Conservation (phyloP, 2,888 invertebrate genomes). For the Electrophaes corylata region DNA sequence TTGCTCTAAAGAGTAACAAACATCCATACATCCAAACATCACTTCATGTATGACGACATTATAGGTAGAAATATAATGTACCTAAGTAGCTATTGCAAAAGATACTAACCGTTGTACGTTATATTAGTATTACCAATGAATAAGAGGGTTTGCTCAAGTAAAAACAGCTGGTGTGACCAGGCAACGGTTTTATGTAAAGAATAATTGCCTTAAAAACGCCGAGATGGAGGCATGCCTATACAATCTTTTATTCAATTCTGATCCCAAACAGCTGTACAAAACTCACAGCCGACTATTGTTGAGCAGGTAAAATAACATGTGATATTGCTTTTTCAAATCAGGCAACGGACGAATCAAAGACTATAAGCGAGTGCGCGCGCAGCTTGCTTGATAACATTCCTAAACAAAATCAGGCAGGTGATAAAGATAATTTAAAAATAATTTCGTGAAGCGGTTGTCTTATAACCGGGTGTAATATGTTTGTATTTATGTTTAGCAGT, state of each 20-base stretch:
- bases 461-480: neutral
- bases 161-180: constrained; percentile 25
- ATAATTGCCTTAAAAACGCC: constrained; percentile 50
- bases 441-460: neutral
- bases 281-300: constrained; percentile 53
- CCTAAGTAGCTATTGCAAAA: too few relatives aligned
- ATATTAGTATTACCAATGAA: neutral
- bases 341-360: constrained; percentile 42
- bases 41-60: too few relatives aligned
- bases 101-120: too few relatives aligned
- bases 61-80: too few relatives aligned
- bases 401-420: constrained; percentile 4
- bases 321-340: constrained; percentile 46
- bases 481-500: too few relatives aligned
- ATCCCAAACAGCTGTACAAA: constrained; percentile 67
- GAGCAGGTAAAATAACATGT: constrained; percentile 69
- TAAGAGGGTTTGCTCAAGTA: neutral
- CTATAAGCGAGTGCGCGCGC: neutral
- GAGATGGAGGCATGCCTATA: constrained; percentile 50
- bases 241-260: constrained; percentile 56
- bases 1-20: too few relatives aligned
- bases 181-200: constrained; percentile 25
- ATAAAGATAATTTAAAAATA: neutral
- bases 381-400: constrained; percentile 9
- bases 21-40: too few relatives aligned